These are phyloP conservation scores for Oryctes rhinoceros DNA, from an alignment of 1,140 invertebrate species.

Conservation along the genomic window DNA sequence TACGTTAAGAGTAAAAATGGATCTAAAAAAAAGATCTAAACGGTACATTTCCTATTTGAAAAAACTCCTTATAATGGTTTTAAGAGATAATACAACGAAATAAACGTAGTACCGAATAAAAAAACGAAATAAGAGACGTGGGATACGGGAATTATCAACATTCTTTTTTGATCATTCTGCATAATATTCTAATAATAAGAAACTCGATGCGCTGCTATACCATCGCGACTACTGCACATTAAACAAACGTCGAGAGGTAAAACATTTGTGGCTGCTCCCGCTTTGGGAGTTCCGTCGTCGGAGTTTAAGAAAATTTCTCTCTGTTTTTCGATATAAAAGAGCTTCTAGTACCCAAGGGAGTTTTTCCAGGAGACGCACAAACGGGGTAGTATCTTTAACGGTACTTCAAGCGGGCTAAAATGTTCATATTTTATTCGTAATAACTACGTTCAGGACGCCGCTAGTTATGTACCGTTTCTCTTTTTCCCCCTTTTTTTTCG, in stretches of 20 bases:
- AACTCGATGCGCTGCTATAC: too few relatives aligned
- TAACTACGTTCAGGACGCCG: not conserved
- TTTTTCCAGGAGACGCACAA: not conserved
- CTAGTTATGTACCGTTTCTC: not conserved
- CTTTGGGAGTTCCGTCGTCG: not conserved
- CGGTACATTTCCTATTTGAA: not conserved
- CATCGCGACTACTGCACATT: not conserved
- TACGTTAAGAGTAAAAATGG: too few relatives aligned
- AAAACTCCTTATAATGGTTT: not conserved
- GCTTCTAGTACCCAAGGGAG: not conserved
- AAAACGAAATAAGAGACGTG: not conserved
- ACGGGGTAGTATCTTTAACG: not conserved
- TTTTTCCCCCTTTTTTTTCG: not conserved
- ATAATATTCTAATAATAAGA: constrained; percentile 32
- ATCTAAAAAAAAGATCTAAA: too few relatives aligned
- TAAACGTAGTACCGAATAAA: not conserved
- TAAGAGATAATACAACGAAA: constrained; percentile 10
- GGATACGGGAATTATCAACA: constrained; percentile 19
- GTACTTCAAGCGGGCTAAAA: not conserved
- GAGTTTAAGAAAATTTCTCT: not conserved
- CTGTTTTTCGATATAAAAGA: constrained; percentile 6
- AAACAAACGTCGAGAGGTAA: not conserved
- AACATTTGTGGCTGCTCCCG: not conserved
- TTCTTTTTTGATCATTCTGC: constrained; percentile 11
- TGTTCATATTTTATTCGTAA: constrained; percentile 32